Evolutionary conservation across 2,888 invertebrate genomes (phyloP), one percentile per base, ranked within the genome.

Genomic region (Tortrix viridana): DNA sequence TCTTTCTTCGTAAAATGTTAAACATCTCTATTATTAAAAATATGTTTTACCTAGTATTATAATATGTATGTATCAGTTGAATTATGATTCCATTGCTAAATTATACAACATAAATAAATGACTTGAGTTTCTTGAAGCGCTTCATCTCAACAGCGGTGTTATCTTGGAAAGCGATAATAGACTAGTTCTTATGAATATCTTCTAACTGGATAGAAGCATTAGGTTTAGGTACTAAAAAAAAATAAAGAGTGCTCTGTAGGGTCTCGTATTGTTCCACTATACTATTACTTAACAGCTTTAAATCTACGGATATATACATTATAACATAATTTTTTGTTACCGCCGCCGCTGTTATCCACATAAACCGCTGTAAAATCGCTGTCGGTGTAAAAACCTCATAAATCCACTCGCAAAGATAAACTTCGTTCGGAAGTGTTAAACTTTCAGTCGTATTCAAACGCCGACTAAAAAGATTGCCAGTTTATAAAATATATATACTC

Each of bases 401-500:
- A 84, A 84, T 81, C 77, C 70, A 70, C 71, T 78, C 70, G 67
- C 65, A 60, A 73, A 78, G 75, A 75, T 77, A 78, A 79, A 77
- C 76, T 62, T 16, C 41, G 71, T 70, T 63, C 67, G 62, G 69
- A 68, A 75, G 74, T 72, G 74, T 72, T 69, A 74, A 80, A 81
- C 73, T 80, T 80, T 75, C 65, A 74, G 73, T 70, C 69, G 54
- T 20, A 18, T 7, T 44, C 19, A 44, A 44, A 19, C 19, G 9
- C 19, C 7, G 19, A 19, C 44, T 7, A 14, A 14, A 19, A 19
- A 9, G 37, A 23, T 48, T 57, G 14, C 23, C 7, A 38, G 23
- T 7, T 38, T 14, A 2, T 18, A 48, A 48, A 22, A 44, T 44
- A 19, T 7, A 44, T 18, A 16, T 44, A 16, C 4, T 16, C 19